These are phyloP conservation scores for Cariama cristata DNA, from an alignment of 2,113 vertebrate genomes.

Conservation along the genomic window DNA sequence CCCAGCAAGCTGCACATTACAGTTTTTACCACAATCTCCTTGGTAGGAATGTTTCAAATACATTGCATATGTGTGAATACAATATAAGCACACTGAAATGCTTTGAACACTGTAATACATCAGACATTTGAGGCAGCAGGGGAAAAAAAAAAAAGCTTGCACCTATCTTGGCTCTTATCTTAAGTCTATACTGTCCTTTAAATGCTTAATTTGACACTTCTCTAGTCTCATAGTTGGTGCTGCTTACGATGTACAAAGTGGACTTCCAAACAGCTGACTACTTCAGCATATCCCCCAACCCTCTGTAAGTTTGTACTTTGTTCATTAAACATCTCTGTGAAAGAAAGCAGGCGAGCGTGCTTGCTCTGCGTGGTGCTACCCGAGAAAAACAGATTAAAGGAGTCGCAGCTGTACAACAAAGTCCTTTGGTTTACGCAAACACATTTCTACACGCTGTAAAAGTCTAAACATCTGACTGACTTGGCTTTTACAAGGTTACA, in stretches of 20 bases:
- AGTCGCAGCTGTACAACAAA: constrained; percentile 53
- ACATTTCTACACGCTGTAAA: constrained; percentile 67
- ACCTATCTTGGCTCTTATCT: not conserved
- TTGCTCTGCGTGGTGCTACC: not conserved
- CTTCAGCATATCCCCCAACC: not conserved
- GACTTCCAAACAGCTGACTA: not conserved
- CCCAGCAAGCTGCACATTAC: constrained; percentile 63
- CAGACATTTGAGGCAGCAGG: not conserved
- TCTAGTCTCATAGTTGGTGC: not conserved
- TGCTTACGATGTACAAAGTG: rapidly evolving
- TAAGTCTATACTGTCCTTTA: not conserved
- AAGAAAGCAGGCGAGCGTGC: not conserved
- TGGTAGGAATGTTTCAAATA: constrained; percentile 72
- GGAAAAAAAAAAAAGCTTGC: not conserved
- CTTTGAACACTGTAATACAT: constrained; percentile 62
- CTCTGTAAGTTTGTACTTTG: not conserved
- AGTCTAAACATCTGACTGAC: constrained; percentile 68
- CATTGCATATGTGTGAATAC: constrained; percentile 63
- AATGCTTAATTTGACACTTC: not conserved
- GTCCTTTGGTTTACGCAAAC: constrained; percentile 19
- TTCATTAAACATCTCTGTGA: not conserved
- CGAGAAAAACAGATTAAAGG: constrained; percentile 39
- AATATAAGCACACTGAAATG: constrained; percentile 38
- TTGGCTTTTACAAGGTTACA: constrained; percentile 72
- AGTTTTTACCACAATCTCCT: constrained; percentile 72